These are phyloP conservation scores for Macrobrachium nipponense DNA, from an alignment of 1,140 invertebrate genomes.

Conservation along the genomic window DNA sequence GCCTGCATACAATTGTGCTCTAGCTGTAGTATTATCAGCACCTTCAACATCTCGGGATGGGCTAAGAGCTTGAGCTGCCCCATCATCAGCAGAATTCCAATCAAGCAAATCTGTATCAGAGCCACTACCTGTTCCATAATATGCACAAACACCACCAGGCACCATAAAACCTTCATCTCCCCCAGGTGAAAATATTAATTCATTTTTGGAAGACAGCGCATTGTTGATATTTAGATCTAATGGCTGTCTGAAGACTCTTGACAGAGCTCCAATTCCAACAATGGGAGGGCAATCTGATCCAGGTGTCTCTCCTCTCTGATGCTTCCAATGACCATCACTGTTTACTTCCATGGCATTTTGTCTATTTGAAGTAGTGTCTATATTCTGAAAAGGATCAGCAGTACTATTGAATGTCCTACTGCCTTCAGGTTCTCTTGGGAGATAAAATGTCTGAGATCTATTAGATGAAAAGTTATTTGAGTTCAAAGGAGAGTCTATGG, in stretches of 20 bases:
- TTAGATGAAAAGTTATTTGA: neutral
- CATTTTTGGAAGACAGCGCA: neutral
- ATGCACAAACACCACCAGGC: conserved; percentile 40
- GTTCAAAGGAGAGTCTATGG: neutral
- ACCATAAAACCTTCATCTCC: conserved; percentile 52
- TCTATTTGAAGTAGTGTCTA: neutral
- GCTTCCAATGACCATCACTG: neutral
- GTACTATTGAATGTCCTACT: neutral
- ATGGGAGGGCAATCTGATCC: conserved; percentile 50
- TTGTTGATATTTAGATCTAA: conserved; percentile 27
- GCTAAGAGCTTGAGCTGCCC: neutral
- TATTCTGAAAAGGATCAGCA: neutral
- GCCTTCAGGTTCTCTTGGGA: neutral
- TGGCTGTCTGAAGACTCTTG: conserved; percentile 25
- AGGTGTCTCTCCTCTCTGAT: conserved; percentile 41
- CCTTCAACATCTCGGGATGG: conserved; percentile 47
- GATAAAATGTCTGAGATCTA: neutral
- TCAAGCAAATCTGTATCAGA: conserved; percentile 48
- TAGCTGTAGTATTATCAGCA: conserved; percentile 21
- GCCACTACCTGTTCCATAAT: conserved; percentile 32
- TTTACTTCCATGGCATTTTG: neutral
- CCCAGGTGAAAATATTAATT: conserved; percentile 51
- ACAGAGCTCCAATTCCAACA: conserved; percentile 24
- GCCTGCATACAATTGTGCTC: conserved; percentile 5
- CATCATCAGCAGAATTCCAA: conserved; percentile 17